Base-by-base conservation (phyloP, 30 jellyfish, hydroid and myxozoan genomes). In the Catostylus mosaicus region DNA sequence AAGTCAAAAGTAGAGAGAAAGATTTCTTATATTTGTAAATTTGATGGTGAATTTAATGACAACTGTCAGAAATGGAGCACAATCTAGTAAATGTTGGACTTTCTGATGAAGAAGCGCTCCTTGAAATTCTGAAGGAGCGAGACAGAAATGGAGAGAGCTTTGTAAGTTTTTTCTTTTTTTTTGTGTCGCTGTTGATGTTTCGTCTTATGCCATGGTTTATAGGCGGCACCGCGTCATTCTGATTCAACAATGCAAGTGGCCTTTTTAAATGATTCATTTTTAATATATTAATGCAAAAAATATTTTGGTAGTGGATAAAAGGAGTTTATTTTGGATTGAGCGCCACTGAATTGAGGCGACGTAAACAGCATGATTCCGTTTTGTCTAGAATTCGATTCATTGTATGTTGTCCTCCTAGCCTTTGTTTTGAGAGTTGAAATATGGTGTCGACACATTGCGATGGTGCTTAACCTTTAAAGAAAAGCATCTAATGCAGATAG, bases 121-220 rank as follows among this genome's bases (percentile, higher is more conserved):
- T 71, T 12, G 88, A 78, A 32, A 45, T 62, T 8, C 26, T 88
- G 71, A 88, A 88, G 38, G 88, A 80, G 66, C 75, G 96, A 16
- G 72, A 88, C 30, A 27, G 63, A 16, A 67, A 54, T n/a, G 88
- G 83, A 24, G 60, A 88, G 26, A 54, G 43, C 61, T 88, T 77
- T 62, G 96, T 88, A 79, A 78, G 96, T 35, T 26, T 61, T 29
- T 7, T 61, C 22, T 8, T 7, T 61, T 18, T 7, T 3, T 50
- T 8, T 16, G n/a, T n/a, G n/a, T 0, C 2, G 26, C 63, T 50
- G 19, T 50, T 8, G 18, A 10, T 6, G 20, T 16, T 50, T 16
- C 24, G 14, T 50, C 24, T 50, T 50, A 18, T 23, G 63, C 14
- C 6, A 16, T 50, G 63, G 24, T 3, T 50, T 9, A 4, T 50